phyloP scores from a whole-genome alignment of 2,113 vertebrate genomes.

The Mormoops blainvillei region DNA sequence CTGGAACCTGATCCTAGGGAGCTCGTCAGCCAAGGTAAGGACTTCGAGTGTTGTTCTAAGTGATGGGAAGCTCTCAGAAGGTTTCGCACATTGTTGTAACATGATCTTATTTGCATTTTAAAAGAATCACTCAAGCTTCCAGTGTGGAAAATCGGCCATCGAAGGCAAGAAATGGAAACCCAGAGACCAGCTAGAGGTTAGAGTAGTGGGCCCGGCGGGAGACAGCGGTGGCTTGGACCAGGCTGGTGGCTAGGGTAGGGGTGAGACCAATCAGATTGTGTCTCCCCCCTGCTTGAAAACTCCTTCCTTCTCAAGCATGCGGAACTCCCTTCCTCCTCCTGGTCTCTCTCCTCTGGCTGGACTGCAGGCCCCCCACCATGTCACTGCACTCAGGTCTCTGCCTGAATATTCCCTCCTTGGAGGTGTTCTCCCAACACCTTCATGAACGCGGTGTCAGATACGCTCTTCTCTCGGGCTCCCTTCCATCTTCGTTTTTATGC shows the following conservation, averaged over 20 bases:
- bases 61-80: neutral
- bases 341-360: neutral
- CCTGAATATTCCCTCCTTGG: neutral
- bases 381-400: neutral
- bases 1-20: neutral
- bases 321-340: neutral
- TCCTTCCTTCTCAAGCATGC: neutral
- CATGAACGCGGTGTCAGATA: too few relatives aligned
- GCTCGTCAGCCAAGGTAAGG: neutral
- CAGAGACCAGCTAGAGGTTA: neutral
- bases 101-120: neutral
- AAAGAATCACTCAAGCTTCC: neutral
- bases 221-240: neutral
- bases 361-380: fast-evolving
- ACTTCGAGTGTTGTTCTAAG: neutral
- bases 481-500: neutral
- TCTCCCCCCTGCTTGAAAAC: neutral
- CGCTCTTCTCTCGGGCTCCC: neutral
- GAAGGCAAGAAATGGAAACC: neutral
- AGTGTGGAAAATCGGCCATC: neutral
- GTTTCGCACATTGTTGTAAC: neutral
- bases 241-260: neutral
- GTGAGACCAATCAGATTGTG: neutral
- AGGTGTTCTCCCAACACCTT: neutral
- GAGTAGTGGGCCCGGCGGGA: neutral